A percentile compares a stretch with the other conserved stretches of the same genome.
phyloP scores from a whole-genome alignment of 2,888 invertebrate genomes.

The Drosophila conformis region DNA sequence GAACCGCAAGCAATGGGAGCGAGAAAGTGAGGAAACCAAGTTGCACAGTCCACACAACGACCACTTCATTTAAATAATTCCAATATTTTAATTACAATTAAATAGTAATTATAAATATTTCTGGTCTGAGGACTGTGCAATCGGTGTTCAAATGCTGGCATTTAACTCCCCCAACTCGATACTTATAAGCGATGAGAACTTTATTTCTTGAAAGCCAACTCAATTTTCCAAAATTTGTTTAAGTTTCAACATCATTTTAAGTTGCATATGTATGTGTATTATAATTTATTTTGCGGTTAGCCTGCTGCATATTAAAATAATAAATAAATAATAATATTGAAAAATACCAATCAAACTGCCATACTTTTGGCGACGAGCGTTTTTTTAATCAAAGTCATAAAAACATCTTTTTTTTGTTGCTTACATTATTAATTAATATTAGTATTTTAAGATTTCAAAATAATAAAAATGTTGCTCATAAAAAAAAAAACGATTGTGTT shows the following conservation, averaged over 20 bases:
- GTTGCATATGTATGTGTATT: not conserved
- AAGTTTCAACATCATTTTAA: slow-evolving; percentile 21
- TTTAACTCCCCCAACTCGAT: slow-evolving; percentile 44
- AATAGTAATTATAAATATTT: not conserved
- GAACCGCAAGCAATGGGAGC: slow-evolving; percentile 69
- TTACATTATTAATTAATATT: not conserved
- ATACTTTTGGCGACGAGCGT: not conserved
- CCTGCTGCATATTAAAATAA: not conserved
- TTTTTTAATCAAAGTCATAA: not conserved
- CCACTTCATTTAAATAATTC: slow-evolving; percentile 56
- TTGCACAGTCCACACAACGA: slow-evolving; percentile 56
- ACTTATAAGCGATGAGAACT: not conserved
- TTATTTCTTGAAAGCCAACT: not conserved
- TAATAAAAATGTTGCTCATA: fast-evolving
- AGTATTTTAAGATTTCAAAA: not conserved
- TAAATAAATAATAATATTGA: not conserved
- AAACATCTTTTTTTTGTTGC: not conserved
- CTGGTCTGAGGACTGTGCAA: slow-evolving; percentile 40
- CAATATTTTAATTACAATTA: not conserved
- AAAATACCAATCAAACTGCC: not conserved
- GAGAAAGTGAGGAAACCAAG: slow-evolving; percentile 73
- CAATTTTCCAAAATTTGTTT: slow-evolving; percentile 1
- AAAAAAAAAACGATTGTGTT: not conserved
- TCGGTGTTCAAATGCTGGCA: slow-evolving; percentile 71
- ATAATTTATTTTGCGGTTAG: not conserved